Conservation (phyloP, 2,888 invertebrate genomes). For the Caenorhabditis afra region DNA sequence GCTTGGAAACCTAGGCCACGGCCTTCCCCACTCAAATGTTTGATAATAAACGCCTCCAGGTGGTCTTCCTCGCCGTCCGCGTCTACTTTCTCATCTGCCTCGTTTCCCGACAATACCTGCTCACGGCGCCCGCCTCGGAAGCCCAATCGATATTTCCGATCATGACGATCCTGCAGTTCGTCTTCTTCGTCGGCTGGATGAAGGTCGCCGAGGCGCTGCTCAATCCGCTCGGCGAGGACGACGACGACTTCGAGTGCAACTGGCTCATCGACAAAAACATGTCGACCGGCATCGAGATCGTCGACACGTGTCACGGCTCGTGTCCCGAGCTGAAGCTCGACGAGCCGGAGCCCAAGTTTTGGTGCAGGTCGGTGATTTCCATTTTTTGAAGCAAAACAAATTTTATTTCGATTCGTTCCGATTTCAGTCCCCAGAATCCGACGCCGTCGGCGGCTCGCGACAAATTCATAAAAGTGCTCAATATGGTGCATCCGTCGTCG, state of each 20-base stretch:
- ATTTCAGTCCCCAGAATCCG: not conserved
- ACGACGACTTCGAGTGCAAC: constrained; percentile 66
- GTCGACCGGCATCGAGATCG: constrained; percentile 50
- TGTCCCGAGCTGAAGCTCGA: constrained; percentile 38
- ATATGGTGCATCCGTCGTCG: constrained; percentile 37
- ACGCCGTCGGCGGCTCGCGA: not conserved
- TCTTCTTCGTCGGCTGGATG: constrained; percentile 69
- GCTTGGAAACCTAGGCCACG: no score
- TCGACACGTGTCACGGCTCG: constrained; percentile 40
- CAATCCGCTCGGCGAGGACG: constrained; percentile 73
- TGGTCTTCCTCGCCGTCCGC: constrained; percentile 69
- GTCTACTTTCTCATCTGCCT: constrained; percentile 66
- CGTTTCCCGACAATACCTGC: constrained; percentile 61
- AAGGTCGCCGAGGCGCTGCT: constrained; percentile 73
- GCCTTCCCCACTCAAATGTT: no score
- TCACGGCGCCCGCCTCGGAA: constrained; percentile 19
- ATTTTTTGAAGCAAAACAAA: no score
- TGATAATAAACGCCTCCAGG: no score
- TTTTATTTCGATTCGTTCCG: no score
- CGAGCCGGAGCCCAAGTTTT: constrained; percentile 33
- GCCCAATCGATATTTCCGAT: constrained; percentile 64
- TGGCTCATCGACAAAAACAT: constrained; percentile 64
- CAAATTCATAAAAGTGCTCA: constrained; percentile 30
- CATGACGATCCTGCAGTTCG: constrained; percentile 71
- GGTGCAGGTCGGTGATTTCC: constrained; percentile 18